These are phyloP conservation scores for Strigops habroptila DNA, from an alignment of 2,113 vertebrate genomes.

Conservation along the genomic window DNA sequence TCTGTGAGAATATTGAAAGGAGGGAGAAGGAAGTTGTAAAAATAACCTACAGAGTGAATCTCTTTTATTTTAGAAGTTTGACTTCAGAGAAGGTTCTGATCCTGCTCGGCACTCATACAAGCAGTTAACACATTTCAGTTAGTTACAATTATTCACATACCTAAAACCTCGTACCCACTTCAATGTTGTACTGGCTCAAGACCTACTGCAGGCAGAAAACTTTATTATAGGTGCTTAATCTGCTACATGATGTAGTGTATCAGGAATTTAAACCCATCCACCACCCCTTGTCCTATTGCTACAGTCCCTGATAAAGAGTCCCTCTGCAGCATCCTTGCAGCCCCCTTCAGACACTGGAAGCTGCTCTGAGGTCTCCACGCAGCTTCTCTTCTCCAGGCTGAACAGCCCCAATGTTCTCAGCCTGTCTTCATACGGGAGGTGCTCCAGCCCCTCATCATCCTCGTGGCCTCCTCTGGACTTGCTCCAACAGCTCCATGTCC, in stretches of 20 bases:
- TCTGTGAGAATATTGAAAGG: neutral
- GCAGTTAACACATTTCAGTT: neutral
- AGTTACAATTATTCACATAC: neutral
- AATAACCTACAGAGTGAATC: neutral
- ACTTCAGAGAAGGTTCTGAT: neutral
- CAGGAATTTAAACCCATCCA: neutral
- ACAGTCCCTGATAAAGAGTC: neutral
- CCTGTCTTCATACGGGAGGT: no score
- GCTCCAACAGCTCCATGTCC: no score
- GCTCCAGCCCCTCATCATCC: no score
- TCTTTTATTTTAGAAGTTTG: neutral
- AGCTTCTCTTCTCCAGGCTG: no score
- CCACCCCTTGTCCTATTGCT: neutral
- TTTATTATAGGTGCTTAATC: neutral
- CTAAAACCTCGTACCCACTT: neutral
- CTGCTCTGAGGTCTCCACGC: no score
- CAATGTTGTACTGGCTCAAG: neutral
- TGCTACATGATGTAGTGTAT: fast-evolving
- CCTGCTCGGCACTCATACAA: neutral
- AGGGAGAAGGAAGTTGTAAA: neutral
- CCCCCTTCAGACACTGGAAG: neutral
- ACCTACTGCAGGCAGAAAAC: neutral
- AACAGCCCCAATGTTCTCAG: no score
- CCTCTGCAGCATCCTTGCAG: neutral
- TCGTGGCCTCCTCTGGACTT: no score